phyloP scores from a whole-genome alignment of 2,888 invertebrate species.

The Himalopsyche kuldschensis region DNA sequence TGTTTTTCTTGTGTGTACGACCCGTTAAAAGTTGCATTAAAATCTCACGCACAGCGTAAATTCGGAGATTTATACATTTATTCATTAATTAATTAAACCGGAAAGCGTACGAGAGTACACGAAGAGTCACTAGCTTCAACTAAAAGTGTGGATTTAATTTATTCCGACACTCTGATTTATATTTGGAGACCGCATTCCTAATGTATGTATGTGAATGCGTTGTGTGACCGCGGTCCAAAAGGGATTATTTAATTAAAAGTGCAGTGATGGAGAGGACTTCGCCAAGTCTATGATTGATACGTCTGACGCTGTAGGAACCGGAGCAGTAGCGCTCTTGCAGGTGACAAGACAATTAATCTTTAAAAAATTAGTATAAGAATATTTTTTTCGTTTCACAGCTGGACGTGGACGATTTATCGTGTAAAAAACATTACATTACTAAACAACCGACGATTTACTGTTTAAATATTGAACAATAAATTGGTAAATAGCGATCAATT shows the following conservation, averaged over 20 bases:
- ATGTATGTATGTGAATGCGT: constrained; percentile 4
- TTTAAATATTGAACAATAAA: too few relatives aligned
- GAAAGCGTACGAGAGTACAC: neutral
- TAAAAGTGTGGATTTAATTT: constrained; percentile 33
- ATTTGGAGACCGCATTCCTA: constrained; percentile 18
- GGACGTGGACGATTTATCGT: too few relatives aligned
- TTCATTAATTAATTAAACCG: neutral
- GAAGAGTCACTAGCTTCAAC: neutral
- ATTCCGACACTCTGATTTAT: constrained; percentile 22
- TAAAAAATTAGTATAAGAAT: too few relatives aligned
- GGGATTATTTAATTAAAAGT: constrained; percentile 27
- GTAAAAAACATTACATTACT: too few relatives aligned
- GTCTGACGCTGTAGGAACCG: neutral
- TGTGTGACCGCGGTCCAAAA: neutral
- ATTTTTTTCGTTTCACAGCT: too few relatives aligned
- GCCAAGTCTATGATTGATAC: constrained; percentile 25
- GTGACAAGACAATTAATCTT: neutral
- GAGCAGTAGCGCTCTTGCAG: neutral
- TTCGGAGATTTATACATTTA: neutral
- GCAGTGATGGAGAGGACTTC: neutral
- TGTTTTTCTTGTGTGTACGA: neutral
- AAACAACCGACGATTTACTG: too few relatives aligned
- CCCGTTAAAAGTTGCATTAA: neutral
- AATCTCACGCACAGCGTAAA: neutral
- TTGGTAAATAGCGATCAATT: too few relatives aligned